phyloP scores from a whole-genome alignment of 2,797 vertebrate species.

The Poecilia gillii region DNA sequence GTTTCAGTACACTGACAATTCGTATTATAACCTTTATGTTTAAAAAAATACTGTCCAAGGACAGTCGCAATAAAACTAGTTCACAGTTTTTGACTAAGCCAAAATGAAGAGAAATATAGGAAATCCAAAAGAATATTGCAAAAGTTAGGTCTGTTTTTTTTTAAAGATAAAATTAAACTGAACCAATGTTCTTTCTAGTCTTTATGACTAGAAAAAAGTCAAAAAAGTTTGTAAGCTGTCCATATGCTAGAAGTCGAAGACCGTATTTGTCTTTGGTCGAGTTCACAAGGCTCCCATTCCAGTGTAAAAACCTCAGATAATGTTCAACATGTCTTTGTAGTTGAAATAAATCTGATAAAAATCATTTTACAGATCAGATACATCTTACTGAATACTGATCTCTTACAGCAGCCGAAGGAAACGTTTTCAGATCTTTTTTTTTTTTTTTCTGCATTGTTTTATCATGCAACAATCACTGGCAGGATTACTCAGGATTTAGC shows the following conservation, averaged over 20 bases:
- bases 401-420: conserved; percentile 39
- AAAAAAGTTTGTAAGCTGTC: conserved; percentile 44
- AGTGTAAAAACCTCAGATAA: conserved; percentile 35
- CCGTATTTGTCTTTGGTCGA: conserved; percentile 51
- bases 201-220: too few species aligned
- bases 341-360: conserved; percentile 59
- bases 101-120: background rate
- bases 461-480: conserved; percentile 45
- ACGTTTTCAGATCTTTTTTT: conserved; percentile 28
- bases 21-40: background rate
- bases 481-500: conserved; percentile 29
- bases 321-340: conserved; percentile 55
- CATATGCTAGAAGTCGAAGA: conserved; percentile 65
- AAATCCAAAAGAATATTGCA: background rate
- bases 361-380: conserved; percentile 38
- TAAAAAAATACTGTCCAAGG: background rate
- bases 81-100: background rate
- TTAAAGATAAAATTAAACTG: background rate
- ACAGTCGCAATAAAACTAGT: background rate
- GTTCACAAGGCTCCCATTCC: conserved; percentile 70
- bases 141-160: too few species aligned
- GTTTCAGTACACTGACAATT: background rate
- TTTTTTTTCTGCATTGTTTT: conserved; percentile 36
- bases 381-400: conserved; percentile 41
- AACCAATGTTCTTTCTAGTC: background rate